phyloP scores from a whole-genome alignment of 2,888 invertebrate genomes.

The Hirtodrosophila histrioides region DNA sequence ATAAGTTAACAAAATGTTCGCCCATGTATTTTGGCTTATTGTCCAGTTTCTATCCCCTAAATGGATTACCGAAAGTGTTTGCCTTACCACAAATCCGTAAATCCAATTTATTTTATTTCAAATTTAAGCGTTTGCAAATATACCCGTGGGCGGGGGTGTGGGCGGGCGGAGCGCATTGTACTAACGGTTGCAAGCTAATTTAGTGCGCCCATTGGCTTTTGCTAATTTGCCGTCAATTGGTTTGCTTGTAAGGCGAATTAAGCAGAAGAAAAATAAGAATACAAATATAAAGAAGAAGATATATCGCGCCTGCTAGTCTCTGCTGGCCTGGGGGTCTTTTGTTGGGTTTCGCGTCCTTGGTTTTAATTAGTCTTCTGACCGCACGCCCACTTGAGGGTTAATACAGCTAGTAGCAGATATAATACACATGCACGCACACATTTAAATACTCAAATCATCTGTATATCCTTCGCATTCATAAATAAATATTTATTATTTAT shows the following conservation, averaged over 20 bases:
- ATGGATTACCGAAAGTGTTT: conserved; percentile 76
- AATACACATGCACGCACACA: background rate
- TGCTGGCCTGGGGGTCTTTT: conserved; percentile 66
- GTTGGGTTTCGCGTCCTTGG: conserved; percentile 77
- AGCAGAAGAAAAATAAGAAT: conserved; percentile 1
- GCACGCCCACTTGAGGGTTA: conserved; percentile 51
- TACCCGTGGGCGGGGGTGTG: conserved; percentile 29
- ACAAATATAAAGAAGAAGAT: background rate
- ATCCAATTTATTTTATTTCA: conserved; percentile 73
- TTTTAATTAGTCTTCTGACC: conserved; percentile 63
- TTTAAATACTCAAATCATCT: no score
- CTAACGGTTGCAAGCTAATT: conserved; percentile 53
- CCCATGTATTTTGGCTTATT: conserved; percentile 24
- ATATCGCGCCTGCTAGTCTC: conserved; percentile 53
- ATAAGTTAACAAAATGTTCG: conserved; percentile 19
- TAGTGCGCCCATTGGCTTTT: conserved; percentile 69
- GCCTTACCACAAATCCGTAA: conserved; percentile 53
- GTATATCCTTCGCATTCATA: no score
- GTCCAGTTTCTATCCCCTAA: conserved; percentile 45
- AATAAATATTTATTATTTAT: no score
- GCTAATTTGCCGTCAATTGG: conserved; percentile 71
- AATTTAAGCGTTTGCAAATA: conserved; percentile 44
- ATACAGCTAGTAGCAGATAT: conserved; percentile 19
- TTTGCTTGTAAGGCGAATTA: conserved; percentile 60
- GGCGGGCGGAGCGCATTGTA: background rate